Evolutionary conservation across 2,797 vertebrate species (phyloP).

Genomic region (Parotocinclus haroldoi): DNA sequence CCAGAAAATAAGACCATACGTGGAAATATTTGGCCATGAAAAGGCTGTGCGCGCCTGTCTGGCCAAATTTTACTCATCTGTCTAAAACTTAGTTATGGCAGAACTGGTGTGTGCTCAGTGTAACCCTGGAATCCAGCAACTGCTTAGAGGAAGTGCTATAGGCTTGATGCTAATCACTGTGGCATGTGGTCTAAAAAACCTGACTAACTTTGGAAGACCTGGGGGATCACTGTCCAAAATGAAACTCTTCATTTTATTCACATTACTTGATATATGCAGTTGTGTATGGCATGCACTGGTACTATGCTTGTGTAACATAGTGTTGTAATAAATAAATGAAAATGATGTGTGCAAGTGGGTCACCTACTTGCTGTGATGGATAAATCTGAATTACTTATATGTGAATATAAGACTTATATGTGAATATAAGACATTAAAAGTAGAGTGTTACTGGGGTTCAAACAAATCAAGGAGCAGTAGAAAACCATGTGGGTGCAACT

Average conservation of each 20-base stretch:
- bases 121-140: too few relatives aligned
- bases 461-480: too few relatives aligned
- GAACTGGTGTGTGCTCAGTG: conserved; percentile 34
- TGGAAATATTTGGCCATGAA: not conserved
- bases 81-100: conserved; percentile 21
- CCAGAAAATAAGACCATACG: too few relatives aligned
- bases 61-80: conserved; percentile 18
- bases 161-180: conserved; percentile 40
- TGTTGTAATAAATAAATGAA: too few relatives aligned
- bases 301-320: too few relatives aligned
- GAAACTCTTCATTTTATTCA: conserved; percentile 1
- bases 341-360: too few relatives aligned
- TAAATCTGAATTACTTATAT: too few relatives aligned
- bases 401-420: too few relatives aligned
- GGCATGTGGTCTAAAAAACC: conserved; percentile 20
- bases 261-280: not conserved
- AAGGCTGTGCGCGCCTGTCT: not conserved
- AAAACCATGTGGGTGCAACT: too few relatives aligned
- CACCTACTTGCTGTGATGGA: too few relatives aligned
- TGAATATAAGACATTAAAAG: too few relatives aligned
- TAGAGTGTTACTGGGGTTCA: too few relatives aligned
- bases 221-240: conserved; percentile 18
- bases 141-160: conserved; percentile 27
- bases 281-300: not conserved
- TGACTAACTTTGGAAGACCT: conserved; percentile 8